A percentile compares a stretch with the other conserved stretches of the same genome.
phyloP scores from a whole-genome alignment of 2,113 vertebrate genomes.

The Heterochromis multidens region DNA sequence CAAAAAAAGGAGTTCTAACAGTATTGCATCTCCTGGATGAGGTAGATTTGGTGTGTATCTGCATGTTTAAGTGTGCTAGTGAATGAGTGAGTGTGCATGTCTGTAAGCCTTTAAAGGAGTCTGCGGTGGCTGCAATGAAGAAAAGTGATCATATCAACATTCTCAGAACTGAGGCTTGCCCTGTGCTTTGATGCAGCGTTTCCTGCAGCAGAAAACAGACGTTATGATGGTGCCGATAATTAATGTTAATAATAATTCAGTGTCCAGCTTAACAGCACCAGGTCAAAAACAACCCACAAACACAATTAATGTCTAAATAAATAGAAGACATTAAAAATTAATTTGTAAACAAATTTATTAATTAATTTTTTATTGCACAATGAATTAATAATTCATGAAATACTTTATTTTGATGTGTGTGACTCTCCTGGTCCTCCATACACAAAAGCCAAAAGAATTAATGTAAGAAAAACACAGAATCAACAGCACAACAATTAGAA shows the following conservation, averaged over 20 bases:
- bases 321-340: too few species aligned
- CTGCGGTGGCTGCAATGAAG: neutral
- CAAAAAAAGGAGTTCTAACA: rapidly evolving
- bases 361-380: too few species aligned
- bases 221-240: neutral
- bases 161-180: neutral
- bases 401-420: too few species aligned
- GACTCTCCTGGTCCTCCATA: too few species aligned
- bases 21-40: neutral
- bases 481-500: too few species aligned
- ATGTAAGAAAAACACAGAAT: too few species aligned
- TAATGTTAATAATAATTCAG: neutral
- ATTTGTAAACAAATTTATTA: too few species aligned
- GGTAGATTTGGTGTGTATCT: neutral
- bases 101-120: neutral
- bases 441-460: too few species aligned
- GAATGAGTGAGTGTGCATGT: neutral
- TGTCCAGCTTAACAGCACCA: neutral
- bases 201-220: neutral
- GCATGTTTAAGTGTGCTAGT: neutral
- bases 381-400: too few species aligned
- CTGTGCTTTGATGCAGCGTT: neutral
- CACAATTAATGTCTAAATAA: too few species aligned
- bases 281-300: too few species aligned
- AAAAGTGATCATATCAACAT: neutral